Evolutionary conservation across 2,797 vertebrate species (phyloP), one percentile per base, ranked within the genome.

Genomic region (Melanogrammus aeglefinus): DNA sequence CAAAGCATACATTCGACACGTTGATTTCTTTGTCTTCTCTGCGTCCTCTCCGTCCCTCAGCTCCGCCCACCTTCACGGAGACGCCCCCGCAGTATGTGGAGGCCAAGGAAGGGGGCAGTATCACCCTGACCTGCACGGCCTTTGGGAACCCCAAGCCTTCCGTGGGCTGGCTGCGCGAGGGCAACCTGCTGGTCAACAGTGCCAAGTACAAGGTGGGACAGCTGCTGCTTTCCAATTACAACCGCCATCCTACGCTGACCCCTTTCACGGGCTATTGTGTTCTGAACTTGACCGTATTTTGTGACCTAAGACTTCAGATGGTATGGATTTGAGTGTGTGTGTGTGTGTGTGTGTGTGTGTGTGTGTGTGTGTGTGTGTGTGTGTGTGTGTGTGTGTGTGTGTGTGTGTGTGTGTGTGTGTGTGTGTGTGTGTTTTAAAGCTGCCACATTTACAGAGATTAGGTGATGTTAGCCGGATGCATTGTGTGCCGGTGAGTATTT

Each of bases 71-170:
- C 33, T 98, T 98, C 91, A 95, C 95, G 21, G 96, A 97, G 88
- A 97, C 96, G 1, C 96, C 97, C 41, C 95, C 96, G 66, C 96
- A 96, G 90, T 97, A 98, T 78, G 95, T 98, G n/a, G 97, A 98
- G 91, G 96, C 96, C 27, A 97, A 97, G 92, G 97, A 97, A 84
- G 95, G 94, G 44, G 93, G 96, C 80, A 95, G 95, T 36, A 87
- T 96, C 87, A 96, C 96, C 76, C 89, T 98, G 93, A 97, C 94
- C 86, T 98, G 97, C 91, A 96, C 94, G 75, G 97, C 97, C 9
- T 97, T 96, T 0, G 97, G 97, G 77, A 97, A 97, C 90, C 97
- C 97, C 80, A 97, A 96, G 87, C 97, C 97, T 72, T 96, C 96
- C 0, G 96, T 98, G 90, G 95, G 95, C 89, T 98, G 97, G 97